Percentiles rank a stretch among this genome's conserved stretches.
Conservation (phyloP, 2,113 vertebrate genomes). For the Chloropsis cyanopogon region DNA sequence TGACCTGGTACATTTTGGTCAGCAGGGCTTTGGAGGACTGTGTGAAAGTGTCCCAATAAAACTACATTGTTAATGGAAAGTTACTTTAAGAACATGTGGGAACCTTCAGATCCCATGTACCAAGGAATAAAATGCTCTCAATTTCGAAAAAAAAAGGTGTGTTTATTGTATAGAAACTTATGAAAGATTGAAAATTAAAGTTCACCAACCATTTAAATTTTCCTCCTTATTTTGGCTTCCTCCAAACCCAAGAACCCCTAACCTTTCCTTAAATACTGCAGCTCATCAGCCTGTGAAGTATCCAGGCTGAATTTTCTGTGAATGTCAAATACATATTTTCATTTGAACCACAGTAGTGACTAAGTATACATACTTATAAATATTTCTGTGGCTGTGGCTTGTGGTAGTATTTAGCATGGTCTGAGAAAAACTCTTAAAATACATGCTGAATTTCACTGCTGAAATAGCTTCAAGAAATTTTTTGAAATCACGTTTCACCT, state of each 20-base stretch:
- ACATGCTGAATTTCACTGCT: background rate
- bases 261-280: background rate
- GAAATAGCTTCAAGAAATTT: background rate
- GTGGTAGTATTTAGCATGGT: background rate
- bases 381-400: background rate
- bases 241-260: background rate
- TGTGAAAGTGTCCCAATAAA: background rate
- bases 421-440: background rate
- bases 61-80: background rate
- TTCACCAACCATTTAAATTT: background rate
- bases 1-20: background rate
- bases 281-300: background rate
- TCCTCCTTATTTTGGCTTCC: background rate
- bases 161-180: background rate
- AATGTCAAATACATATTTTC: background rate
- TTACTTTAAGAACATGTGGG: background rate
- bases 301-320: constrained; percentile 6
- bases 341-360: background rate
- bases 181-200: background rate
- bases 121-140: background rate
- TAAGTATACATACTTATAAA: background rate
- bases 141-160: background rate
- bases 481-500: background rate
- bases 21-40: background rate
- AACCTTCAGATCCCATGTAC: background rate